Base-by-base conservation (phyloP, 92 coral and sea anemone genomes). In the Epizoanthus illoricatus region DNA sequence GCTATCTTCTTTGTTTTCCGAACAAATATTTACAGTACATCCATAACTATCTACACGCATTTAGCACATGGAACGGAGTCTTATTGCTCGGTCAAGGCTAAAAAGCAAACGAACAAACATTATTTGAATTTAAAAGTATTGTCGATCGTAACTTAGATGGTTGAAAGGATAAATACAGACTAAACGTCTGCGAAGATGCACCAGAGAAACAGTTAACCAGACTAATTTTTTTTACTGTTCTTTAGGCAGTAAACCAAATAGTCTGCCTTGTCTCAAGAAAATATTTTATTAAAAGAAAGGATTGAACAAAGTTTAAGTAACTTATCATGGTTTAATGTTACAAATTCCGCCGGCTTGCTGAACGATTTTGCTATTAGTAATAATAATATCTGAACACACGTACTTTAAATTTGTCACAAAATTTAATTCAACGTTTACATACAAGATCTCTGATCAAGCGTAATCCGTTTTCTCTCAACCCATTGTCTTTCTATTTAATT, bases 21-120 rank as follows among this genome's bases (percentile, higher is more conserved):
- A 21, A 57, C 52, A 71, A 71, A 71, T 71, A 71, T 71, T 71
- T 71, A n/a, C 17, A 43, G 58, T 13, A 68, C 11, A 68, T 71
- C 40, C 4, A 4, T 43, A 71, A 19, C 47, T 19, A 71, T 23
- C 42, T 33, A 33, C 15, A 41, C 16, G 58, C 21, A 55, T 42
- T 71, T 8, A 47, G 76, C 76, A 71, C 76, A 71, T 71, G 76
- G 76, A 71, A 71, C 56, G 56, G 56, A 9, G 59, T n/a, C 41
- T 71, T 12, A 43, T 41, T 47, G 57, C 15, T 71, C 16, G 57
- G 19, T n/a, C 5, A 2, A 8, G 15, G 41, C 23, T 43, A 41
- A 71, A 47, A 21, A 43, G 23, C 60, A 71, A 49, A 43, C 16
- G 41, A 17, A 11, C 73, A 36, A 13, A 42, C 13, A 69, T 18